Evolutionary conservation across 92 coral and sea anemone genomes (phyloP).

Genomic region (Siderastrea siderea): DNA sequence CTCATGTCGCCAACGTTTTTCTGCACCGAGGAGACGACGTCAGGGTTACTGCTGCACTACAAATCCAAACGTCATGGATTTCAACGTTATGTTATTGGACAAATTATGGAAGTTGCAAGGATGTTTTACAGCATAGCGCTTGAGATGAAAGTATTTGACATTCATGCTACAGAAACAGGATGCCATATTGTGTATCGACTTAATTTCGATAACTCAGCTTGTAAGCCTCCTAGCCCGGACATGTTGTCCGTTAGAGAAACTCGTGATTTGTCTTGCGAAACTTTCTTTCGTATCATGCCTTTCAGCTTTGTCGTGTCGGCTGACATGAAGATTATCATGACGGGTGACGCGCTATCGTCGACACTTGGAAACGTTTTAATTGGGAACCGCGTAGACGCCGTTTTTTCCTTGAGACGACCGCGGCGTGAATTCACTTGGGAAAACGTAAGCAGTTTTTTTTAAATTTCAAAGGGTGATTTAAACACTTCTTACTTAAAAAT

Average conservation of each 20-base stretch:
- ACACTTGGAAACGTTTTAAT: constrained; percentile 69
- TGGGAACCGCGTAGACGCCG: constrained; percentile 53
- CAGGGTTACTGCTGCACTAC: constrained; percentile 80
- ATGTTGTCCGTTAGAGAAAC: constrained; percentile 22
- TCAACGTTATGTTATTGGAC: constrained; percentile 82
- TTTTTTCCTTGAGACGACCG: constrained; percentile 81
- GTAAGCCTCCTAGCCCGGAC: constrained; percentile 64
- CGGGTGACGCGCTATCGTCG: constrained; percentile 65
- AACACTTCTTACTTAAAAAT: not conserved
- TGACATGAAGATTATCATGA: constrained; percentile 65
- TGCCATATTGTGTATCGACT: constrained; percentile 70
- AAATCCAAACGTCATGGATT: constrained; percentile 75
- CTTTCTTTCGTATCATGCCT: constrained; percentile 77
- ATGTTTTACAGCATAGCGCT: constrained; percentile 71
- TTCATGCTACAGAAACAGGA: constrained; percentile 26
- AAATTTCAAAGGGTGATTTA: not conserved
- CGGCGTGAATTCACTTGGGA: constrained; percentile 83
- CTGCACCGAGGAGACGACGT: constrained; percentile 84
- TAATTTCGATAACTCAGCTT: constrained; percentile 71
- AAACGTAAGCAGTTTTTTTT: constrained; percentile 62
- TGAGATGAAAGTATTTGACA: constrained; percentile 53
- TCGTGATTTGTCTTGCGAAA: constrained; percentile 54
- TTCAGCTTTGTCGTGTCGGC: constrained; percentile 79
- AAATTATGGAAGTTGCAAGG: constrained; percentile 75
- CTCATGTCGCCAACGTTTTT: constrained; percentile 81